Evolutionary conservation across 2,888 invertebrate genomes (phyloP).

Genomic region (Dryobota labecula): DNA sequence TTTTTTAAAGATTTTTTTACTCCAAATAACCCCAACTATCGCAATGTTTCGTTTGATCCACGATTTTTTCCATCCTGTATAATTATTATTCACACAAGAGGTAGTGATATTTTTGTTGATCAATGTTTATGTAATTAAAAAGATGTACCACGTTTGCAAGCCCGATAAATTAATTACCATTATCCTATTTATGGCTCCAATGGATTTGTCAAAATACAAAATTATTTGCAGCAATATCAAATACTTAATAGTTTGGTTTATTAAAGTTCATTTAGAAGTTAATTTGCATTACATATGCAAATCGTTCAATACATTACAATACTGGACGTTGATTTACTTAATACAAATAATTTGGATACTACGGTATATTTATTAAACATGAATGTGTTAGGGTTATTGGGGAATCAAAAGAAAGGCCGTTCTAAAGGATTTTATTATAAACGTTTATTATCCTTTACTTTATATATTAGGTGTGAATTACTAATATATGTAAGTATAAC

Average conservation of each 20-base stretch:
- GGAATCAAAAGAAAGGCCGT: too few relatives aligned
- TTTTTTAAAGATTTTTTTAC: too few relatives aligned
- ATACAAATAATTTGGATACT: constrained; percentile 18
- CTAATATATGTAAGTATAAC: too few relatives aligned
- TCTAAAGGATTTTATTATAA: too few relatives aligned
- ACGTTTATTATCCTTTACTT: too few relatives aligned
- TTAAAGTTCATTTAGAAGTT: constrained; percentile 35
- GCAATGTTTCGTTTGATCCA: too few relatives aligned
- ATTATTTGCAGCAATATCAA: constrained; percentile 23
- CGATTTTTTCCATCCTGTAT: too few relatives aligned
- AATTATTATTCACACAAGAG: neutral
- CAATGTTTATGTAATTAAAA: constrained; percentile 18
- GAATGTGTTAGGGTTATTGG: too few relatives aligned
- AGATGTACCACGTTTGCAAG: constrained; percentile 11
- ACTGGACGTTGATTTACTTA: neutral
- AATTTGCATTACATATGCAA: constrained; percentile 19
- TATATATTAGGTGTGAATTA: too few relatives aligned
- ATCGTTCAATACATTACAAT: constrained; percentile 18
- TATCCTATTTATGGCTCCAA: constrained; percentile 23
- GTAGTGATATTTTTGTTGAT: neutral
- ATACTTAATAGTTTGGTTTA: constrained; percentile 33
- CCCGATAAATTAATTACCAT: constrained; percentile 30
- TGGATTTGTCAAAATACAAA: constrained; percentile 38
- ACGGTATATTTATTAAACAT: neutral
- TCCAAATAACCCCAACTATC: too few relatives aligned